phyloP scores from a whole-genome alignment of 1,140 invertebrate genomes.

The Nymphalis io region DNA sequence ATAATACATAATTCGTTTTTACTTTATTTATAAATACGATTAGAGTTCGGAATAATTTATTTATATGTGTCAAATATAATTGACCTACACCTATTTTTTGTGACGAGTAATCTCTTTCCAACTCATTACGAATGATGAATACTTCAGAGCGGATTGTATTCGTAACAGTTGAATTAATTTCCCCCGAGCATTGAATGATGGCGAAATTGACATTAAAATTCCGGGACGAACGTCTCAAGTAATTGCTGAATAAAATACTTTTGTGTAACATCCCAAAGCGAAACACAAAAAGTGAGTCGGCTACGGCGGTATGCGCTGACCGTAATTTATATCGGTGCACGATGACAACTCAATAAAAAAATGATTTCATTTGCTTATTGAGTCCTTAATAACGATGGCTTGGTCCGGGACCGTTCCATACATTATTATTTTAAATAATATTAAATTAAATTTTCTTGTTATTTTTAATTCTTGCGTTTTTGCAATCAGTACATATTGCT shows the following conservation, averaged over 20 bases:
- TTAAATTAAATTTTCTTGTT: slow-evolving; percentile 47
- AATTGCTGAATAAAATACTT: slow-evolving; percentile 80
- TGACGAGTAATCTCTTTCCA: slow-evolving; percentile 36
- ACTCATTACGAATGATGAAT: slow-evolving; percentile 71
- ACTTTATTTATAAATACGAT: neutral
- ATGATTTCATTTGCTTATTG: slow-evolving; percentile 81
- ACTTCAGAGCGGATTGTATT: slow-evolving; percentile 48
- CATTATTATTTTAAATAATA: slow-evolving; percentile 58
- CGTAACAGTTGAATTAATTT: slow-evolving; percentile 69
- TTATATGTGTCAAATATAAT: slow-evolving; percentile 21
- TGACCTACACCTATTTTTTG: slow-evolving; percentile 24
- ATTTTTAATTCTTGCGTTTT: slow-evolving; percentile 23
- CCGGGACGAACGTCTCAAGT: slow-evolving; percentile 74
- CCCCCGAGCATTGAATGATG: slow-evolving; percentile 72
- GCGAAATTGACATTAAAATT: slow-evolving; percentile 79
- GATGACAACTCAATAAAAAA: slow-evolving; percentile 80
- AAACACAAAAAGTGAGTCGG: slow-evolving; percentile 68
- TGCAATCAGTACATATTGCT: slow-evolving; percentile 4
- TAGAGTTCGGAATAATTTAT: neutral
- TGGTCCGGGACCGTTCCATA: slow-evolving; percentile 56
- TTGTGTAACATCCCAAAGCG: slow-evolving; percentile 73
- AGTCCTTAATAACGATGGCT: slow-evolving; percentile 75
- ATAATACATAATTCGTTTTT: neutral
- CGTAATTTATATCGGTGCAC: slow-evolving; percentile 75
- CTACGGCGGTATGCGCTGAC: slow-evolving; percentile 50